These are phyloP conservation scores for Esperia sulphurella DNA, from an alignment of 2,888 invertebrate genomes.

Conservation along the genomic window DNA sequence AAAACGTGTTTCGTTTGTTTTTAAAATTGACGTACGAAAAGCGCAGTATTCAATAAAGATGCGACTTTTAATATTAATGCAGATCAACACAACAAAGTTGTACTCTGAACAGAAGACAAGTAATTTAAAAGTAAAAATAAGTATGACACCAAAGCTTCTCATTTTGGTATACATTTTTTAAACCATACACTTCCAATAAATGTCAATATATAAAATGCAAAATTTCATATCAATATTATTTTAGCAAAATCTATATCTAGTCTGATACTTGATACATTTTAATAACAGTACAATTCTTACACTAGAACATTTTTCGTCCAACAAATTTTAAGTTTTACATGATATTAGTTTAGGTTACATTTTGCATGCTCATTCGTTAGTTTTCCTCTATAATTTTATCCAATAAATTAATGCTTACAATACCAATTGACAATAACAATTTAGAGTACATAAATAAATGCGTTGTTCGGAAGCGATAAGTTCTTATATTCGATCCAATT, in stretches of 20 bases:
- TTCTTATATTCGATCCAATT: too few relatives aligned
- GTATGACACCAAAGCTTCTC: background rate
- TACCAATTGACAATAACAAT: conserved; percentile 33
- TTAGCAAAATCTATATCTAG: conserved; percentile 35
- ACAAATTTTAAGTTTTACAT: conserved; percentile 28
- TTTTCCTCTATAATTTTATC: conserved; percentile 20
- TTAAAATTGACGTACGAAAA: too few relatives aligned
- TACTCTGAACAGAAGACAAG: background rate
- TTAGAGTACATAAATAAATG: conserved; percentile 14
- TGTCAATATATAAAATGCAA: conserved; percentile 11
- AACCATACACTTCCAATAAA: background rate
- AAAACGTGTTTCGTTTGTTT: too few relatives aligned
- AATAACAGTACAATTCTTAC: conserved; percentile 21
- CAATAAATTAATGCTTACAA: conserved; percentile 11
- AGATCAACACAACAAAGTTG: background rate
- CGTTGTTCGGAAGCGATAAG: conserved; percentile 6
- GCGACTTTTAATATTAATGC: too few relatives aligned
- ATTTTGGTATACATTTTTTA: background rate
- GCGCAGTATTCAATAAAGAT: too few relatives aligned
- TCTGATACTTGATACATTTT: conserved; percentile 24
- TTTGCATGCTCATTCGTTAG: conserved; percentile 22
- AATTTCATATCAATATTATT: conserved; percentile 22
- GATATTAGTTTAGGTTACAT: conserved; percentile 29
- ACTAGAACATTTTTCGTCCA: conserved; percentile 23
- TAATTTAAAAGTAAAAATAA: background rate